Evolutionary conservation across 2,113 vertebrate genomes (phyloP), one percentile per base, ranked within the genome.

Genomic region (Taxidea taxus): DNA sequence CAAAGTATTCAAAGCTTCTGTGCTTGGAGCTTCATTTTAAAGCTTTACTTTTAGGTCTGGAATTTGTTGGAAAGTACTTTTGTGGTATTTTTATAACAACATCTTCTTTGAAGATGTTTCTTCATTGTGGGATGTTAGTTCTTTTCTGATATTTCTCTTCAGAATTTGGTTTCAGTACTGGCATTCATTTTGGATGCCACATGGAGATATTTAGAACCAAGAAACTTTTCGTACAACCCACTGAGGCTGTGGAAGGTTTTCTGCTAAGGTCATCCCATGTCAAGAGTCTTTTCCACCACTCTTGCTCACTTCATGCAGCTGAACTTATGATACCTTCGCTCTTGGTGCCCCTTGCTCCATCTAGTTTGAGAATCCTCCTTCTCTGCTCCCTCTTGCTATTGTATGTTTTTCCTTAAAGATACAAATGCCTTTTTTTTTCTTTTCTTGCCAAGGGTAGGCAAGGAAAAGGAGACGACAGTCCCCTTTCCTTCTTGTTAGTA

Each of bases 51-150:
- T 98, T 97, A 98, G 98, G 96, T 98, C 98, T 98, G 98, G 98
- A 98, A 98, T 97, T 97, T 95, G 88, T 97, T 98, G 98, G 97
- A 98, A 98, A 70, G 64, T 96, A 97, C 98, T 98, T 98, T 93
- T 98, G 97, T 97, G 98, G 97, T 98, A 97, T 97, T 98, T 99
- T 99, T 99, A 97, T 97, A 98, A 98, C 98, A 98, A 95, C 97
- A 97, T 98, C 97, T 98, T 98, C 98, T 98, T 98, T 98, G 98
- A 98, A 98, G 98, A 98, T 98, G 98, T 97, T 98, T 98, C 98
- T 98, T 97, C 98, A 96, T 97, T 98, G 97, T 97, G 98, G 98
- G 98, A 98, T 98, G 96, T 98, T 97, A 98, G 95, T 98, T 97
- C 96, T 97, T 95, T 97, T 97, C 92, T 97, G 97, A 98, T 98